Evolutionary conservation across 2,797 vertebrate genomes (phyloP), one percentile per base, ranked within the genome.

Genomic region (Todus mexicanus): DNA sequence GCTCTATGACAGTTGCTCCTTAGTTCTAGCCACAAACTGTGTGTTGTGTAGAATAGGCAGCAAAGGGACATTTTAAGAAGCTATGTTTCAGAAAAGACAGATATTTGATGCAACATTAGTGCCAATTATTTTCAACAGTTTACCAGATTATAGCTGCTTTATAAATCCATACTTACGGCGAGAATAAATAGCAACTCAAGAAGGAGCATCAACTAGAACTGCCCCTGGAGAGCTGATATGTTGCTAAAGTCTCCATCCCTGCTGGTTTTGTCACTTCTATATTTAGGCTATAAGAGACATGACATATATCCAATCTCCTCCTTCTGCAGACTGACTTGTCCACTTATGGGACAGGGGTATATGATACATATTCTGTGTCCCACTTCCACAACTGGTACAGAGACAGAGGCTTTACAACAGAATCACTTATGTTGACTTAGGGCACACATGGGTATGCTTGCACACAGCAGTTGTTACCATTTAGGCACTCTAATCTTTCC

Each of bases 261-360:
- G 51, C n/a, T 53, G 25, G 20, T 12, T 84, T 66, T 79, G 21
- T 83, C 79, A 20, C 31, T 53, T 57, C 50, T 48, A 4, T 29
- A 63, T 69, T 70, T 25, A 66, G 27, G 18, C 37, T 65, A 12
- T 9, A 18, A 43, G 80, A 51, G 48, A 29, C 5, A 8, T 11
- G 18, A 5, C 37, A 54, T 0, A 0, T 12, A 20, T 53, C 20
- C n/a, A 23, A 12, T 15, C 35, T 92, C 40, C 8, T 60, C 4
- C 35, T 74, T 8, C 45, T 38, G 17, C 50, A 69, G 70, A 17
- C 37, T 87, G 54, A 47, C 35, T 73, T 40, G 10, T 11, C 38
- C 12, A 19, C 29, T 57, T 31, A 57, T 10, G 15, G 23, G 12
- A 35, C 1, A 2, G 14, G 14, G 11, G 8, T 33, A 11, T 48